These are phyloP conservation scores for Drosophila ohnishii DNA, from an alignment of 1,140 invertebrate species.

Conservation along the genomic window DNA sequence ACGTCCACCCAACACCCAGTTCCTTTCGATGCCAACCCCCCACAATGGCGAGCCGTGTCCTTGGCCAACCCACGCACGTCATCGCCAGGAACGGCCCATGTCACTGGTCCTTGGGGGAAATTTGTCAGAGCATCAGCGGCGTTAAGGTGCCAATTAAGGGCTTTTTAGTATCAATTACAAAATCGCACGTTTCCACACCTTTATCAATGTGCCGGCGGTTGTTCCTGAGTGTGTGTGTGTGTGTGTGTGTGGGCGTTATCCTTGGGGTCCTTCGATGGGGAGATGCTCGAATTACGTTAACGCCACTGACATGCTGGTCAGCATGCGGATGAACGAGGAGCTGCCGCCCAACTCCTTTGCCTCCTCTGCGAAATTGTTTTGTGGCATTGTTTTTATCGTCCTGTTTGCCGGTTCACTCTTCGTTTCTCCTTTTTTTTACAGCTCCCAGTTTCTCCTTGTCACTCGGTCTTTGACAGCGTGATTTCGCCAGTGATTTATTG, in stretches of 20 bases:
- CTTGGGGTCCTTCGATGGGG: slow-evolving; percentile 28
- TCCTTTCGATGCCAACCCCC: slow-evolving; percentile 18
- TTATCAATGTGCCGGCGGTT: slow-evolving; percentile 53
- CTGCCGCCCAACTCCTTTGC: slow-evolving; percentile 6
- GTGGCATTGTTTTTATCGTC: slow-evolving; percentile 70
- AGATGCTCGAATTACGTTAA: slow-evolving; percentile 37
- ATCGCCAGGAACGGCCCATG: slow-evolving; percentile 51
- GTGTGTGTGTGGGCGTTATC: slow-evolving; percentile 16
- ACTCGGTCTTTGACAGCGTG: slow-evolving; percentile 65
- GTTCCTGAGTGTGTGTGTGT: neutral
- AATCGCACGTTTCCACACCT: slow-evolving; percentile 82
- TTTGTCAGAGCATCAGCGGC: slow-evolving; percentile 82
- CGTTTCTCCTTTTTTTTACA: slow-evolving; percentile 9
- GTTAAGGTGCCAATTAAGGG: slow-evolving; percentile 83
- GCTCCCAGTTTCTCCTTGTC: slow-evolving; percentile 37
- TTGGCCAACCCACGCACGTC: slow-evolving; percentile 69
- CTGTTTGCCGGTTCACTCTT: slow-evolving; percentile 21
- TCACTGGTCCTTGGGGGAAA: slow-evolving; percentile 78
- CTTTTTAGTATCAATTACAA: slow-evolving; percentile 83
- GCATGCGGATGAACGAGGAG: slow-evolving; percentile 36
- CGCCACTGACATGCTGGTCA: slow-evolving; percentile 66
- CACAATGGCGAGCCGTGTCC: slow-evolving; percentile 19
- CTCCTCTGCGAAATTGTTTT: slow-evolving; percentile 74
- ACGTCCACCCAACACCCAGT: slow-evolving; percentile 3
- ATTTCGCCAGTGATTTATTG: slow-evolving; percentile 75